Percentiles rank a stretch among this genome's conserved stretches.
Evolutionary conservation across 2,888 invertebrate genomes (phyloP).

Genomic region (Notodonta dromedarius): DNA sequence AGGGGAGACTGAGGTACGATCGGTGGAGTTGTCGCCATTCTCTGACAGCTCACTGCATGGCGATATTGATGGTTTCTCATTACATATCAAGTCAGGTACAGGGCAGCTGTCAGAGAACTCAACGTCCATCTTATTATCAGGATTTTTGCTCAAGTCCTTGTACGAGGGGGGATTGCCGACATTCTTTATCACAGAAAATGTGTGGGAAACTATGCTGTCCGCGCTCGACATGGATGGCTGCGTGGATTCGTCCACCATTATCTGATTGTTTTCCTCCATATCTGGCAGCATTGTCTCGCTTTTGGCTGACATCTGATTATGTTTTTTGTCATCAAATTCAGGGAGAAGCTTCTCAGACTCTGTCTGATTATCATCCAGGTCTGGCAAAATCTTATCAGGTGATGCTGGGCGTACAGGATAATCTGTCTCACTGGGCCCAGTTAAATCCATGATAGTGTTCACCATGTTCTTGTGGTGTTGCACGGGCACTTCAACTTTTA

Average conservation of each 20-base stretch:
- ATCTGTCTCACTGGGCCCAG: constrained; percentile 65
- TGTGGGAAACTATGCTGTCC: constrained; percentile 59
- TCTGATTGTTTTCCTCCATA: constrained; percentile 67
- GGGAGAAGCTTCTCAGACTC: not conserved
- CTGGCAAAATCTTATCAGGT: constrained; percentile 73
- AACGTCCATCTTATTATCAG: constrained; percentile 67
- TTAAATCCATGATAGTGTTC: constrained; percentile 76
- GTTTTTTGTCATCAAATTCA: not conserved
- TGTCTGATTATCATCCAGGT: constrained; percentile 70
- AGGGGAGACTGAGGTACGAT: constrained; percentile 56
- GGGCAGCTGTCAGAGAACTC: constrained; percentile 77
- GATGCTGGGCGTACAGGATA: constrained; percentile 52
- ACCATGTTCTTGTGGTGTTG: constrained; percentile 77
- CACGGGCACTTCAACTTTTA: constrained; percentile 81
- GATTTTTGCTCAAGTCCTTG: constrained; percentile 61
- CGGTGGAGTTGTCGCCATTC: constrained; percentile 72
- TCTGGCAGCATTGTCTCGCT: constrained; percentile 57
- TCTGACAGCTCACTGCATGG: constrained; percentile 80
- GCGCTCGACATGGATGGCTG: constrained; percentile 57
- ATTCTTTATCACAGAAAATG: constrained; percentile 78
- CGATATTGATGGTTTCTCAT: constrained; percentile 80
- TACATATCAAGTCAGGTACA: constrained; percentile 79
- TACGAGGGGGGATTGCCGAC: constrained; percentile 65
- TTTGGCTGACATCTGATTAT: not conserved
- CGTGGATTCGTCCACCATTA: constrained; percentile 49